Percentiles rank a stretch among this genome's conserved stretches.
phyloP scores from a whole-genome alignment of 2,797 vertebrate species.

The Botia kubotai region DNA sequence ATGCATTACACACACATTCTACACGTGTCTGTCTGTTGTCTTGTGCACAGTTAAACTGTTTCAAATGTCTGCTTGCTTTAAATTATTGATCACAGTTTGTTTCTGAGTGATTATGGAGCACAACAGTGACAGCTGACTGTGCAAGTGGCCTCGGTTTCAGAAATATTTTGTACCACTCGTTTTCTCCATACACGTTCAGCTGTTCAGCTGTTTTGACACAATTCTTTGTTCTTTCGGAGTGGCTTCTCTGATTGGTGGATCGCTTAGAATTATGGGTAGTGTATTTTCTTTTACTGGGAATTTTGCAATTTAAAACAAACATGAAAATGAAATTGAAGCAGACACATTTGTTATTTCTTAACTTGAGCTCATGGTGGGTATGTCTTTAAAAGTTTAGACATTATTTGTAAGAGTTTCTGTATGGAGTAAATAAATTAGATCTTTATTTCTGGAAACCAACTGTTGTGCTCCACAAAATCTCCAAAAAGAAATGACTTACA shows the following conservation, averaged over 20 bases:
- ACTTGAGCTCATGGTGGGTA: no score
- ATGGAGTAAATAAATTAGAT: constrained; percentile 6
- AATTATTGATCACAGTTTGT: neutral
- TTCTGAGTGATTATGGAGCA: neutral
- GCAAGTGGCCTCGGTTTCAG: neutral
- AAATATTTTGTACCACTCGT: constrained; percentile 7
- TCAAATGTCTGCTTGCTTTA: neutral
- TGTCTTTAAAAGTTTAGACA: no score
- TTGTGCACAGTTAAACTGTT: constrained; percentile 15
- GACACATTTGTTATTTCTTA: no score
- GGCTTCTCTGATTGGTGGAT: no score
- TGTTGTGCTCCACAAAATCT: neutral
- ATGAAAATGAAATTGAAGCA: no score
- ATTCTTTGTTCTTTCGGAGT: no score
- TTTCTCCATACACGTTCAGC: neutral
- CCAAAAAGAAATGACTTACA: no score
- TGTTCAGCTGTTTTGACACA: no score
- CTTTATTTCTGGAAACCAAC: neutral
- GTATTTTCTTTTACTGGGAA: no score
- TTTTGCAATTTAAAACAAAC: no score
- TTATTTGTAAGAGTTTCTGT: neutral
- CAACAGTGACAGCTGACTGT: neutral
- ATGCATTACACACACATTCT: neutral
- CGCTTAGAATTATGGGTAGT: no score
- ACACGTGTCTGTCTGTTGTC: constrained; percentile 13